Conservation (phyloP, 2,797 vertebrate genomes). For the Neosalanx taihuensis region DNA sequence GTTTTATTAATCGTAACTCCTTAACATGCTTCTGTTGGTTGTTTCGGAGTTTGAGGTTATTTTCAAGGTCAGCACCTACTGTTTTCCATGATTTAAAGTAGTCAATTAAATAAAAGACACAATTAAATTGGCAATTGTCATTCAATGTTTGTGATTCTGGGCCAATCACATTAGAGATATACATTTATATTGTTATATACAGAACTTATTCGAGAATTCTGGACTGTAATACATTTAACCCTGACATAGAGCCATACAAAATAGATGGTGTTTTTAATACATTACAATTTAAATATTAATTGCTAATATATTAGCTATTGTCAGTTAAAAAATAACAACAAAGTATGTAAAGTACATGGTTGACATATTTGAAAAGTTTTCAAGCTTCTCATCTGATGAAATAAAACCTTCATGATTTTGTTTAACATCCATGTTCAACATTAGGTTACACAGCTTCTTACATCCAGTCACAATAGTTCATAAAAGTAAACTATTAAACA, state of each 20-base stretch:
- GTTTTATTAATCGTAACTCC: not conserved
- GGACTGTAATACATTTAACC: constrained; percentile 62
- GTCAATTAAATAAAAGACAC: constrained; percentile 45
- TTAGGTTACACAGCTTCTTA: constrained; percentile 74
- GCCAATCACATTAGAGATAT: constrained; percentile 61
- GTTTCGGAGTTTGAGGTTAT: not conserved
- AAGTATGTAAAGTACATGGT: constrained; percentile 49
- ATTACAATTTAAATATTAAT: constrained; percentile 51
- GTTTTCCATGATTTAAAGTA: not conserved
- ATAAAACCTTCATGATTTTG: constrained; percentile 70
- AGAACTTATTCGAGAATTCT: constrained; percentile 51
- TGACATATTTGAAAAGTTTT: constrained; percentile 62
- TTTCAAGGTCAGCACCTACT: not conserved
- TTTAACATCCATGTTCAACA: constrained; percentile 65
- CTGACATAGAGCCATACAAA: constrained; percentile 64
- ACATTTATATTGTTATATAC: constrained; percentile 54
- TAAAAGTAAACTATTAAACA: constrained; percentile 75
- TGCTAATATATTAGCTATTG: constrained; percentile 32
- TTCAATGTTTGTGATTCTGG: constrained; percentile 64
- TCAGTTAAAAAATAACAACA: constrained; percentile 55
- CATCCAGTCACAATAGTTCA: constrained; percentile 69
- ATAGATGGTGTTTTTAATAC: constrained; percentile 64
- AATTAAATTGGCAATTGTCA: constrained; percentile 65
- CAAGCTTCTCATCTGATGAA: constrained; percentile 82
- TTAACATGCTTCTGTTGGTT: not conserved